A percentile compares a stretch with the other conserved stretches of the same genome.
Conservation (phyloP, 2,113 vertebrate species). For the Hipposideros armiger region DNA sequence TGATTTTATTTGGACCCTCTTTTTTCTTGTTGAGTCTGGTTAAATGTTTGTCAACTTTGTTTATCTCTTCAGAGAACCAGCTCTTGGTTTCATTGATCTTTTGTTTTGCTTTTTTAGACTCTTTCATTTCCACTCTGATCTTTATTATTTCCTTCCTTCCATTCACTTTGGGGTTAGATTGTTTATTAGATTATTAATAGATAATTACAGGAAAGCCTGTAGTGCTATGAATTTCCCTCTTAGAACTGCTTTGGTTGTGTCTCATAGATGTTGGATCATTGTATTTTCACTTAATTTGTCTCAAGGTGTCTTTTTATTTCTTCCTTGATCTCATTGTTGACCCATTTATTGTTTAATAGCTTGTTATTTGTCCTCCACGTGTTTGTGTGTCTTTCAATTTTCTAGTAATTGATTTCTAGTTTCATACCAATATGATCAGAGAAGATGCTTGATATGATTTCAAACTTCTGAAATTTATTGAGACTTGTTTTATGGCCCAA, state of each 20-base stretch:
- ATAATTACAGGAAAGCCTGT: no score
- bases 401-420: background rate
- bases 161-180: no score
- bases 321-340: background rate
- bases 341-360: background rate
- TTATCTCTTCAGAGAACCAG: background rate
- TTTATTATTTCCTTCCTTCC: no score
- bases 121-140: no score
- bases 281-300: background rate
- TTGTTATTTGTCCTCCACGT: background rate
- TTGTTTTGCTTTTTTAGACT: background rate
- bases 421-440: background rate
- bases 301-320: background rate
- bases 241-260: background rate
- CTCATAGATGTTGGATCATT: background rate
- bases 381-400: background rate
- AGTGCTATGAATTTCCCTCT: background rate
- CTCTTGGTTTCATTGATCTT: background rate
- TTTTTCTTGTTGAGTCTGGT: background rate
- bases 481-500: background rate
- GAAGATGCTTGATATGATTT: background rate
- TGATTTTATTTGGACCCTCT: background rate
- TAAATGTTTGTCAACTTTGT: background rate
- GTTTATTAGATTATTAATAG: no score
- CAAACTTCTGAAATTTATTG: background rate